These are phyloP conservation scores for Otus scops DNA, from an alignment of 2,797 vertebrate species.

Conservation along the genomic window DNA sequence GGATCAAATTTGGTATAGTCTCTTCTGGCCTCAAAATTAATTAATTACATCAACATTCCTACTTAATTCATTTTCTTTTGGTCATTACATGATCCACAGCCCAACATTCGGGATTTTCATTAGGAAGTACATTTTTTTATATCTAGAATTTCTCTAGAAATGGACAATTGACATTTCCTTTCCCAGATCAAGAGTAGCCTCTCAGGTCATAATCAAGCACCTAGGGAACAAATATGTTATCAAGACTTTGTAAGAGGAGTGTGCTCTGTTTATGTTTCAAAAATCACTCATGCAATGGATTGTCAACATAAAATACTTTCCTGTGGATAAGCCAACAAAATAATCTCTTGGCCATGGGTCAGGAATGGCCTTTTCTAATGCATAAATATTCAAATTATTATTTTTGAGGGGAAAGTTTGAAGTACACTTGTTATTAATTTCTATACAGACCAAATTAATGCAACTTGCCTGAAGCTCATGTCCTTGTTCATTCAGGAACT, in stretches of 20 bases:
- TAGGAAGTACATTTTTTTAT: background rate
- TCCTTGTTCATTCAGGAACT: conserved; percentile 44
- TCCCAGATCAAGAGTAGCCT: background rate
- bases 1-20: background rate
- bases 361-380: conserved; percentile 25
- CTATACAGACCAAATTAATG: conserved; percentile 11
- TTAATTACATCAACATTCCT: background rate
- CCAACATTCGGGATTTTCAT: background rate
- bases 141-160: background rate
- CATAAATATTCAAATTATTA: conserved; percentile 10
- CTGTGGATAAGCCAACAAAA: background rate
- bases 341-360: background rate
- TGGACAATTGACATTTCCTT: background rate
- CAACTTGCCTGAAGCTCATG: conserved; percentile 18
- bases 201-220: background rate
- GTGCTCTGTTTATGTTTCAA: background rate
- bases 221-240: background rate
- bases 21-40: background rate
- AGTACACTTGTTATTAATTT: conserved; percentile 21
- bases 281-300: background rate
- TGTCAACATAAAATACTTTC: background rate
- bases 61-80: background rate
- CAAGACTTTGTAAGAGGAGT: background rate
- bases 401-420: conserved; percentile 4
- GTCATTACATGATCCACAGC: background rate